Evolutionary conservation across 2,888 invertebrate species (phyloP).

Genomic region (Idaea biselata): DNA sequence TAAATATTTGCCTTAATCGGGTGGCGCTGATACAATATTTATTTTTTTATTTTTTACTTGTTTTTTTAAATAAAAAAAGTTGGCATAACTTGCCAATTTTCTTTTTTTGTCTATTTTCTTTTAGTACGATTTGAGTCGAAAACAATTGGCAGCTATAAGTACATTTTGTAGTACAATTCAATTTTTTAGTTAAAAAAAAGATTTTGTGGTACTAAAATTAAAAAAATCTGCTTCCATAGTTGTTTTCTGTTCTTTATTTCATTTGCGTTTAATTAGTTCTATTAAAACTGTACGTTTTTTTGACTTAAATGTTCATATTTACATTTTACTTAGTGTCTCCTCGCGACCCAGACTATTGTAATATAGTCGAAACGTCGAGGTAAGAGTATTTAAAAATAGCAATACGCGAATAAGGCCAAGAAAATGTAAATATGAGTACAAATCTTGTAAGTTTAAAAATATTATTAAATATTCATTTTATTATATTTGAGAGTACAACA

Average conservation of each 20-base stretch:
- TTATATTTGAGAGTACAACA: background rate
- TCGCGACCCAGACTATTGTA: too few species aligned
- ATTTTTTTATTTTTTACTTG: background rate
- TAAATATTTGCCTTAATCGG: background rate
- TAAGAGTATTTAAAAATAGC: too few species aligned
- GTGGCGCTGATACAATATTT: slow-evolving; percentile 1
- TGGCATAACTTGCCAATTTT: background rate
- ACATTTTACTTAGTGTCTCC: too few species aligned
- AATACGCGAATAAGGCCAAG: too few species aligned
- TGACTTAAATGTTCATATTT: background rate
- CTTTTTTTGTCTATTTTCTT: slow-evolving; percentile 10
- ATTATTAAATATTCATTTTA: background rate
- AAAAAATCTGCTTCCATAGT: slow-evolving; percentile 17
- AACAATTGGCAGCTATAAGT: background rate
- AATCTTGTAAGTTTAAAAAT: background rate
- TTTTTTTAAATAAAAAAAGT: background rate
- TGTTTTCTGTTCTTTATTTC: background rate
- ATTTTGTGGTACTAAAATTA: slow-evolving; percentile 30
- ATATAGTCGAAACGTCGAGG: too few species aligned
- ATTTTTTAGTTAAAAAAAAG: background rate
- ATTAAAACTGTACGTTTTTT: background rate
- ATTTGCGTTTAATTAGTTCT: background rate
- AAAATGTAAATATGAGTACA: too few species aligned
- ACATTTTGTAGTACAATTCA: background rate
- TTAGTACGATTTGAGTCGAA: slow-evolving; percentile 8